These are phyloP conservation scores for Nicator chloris DNA, from an alignment of 2,113 vertebrate species.

Conservation along the genomic window DNA sequence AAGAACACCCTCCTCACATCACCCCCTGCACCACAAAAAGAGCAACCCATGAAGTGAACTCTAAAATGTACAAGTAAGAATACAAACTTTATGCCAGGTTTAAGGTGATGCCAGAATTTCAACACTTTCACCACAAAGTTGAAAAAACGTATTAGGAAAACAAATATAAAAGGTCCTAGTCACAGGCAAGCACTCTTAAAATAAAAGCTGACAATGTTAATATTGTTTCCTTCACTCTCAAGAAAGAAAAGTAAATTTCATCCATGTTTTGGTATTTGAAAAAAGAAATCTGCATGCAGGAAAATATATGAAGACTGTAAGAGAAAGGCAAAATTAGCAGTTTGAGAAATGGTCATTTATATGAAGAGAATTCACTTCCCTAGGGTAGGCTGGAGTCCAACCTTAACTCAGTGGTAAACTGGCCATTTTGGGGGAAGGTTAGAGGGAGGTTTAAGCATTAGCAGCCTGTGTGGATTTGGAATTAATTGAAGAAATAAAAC, in stretches of 20 bases:
- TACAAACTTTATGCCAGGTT: neutral
- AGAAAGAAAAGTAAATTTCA: neutral
- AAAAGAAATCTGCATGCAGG: neutral
- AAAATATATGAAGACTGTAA: neutral
- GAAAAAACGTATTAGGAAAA: neutral
- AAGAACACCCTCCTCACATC: accelerated
- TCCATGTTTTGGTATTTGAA: neutral
- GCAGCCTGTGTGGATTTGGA: neutral
- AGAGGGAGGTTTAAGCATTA: neutral
- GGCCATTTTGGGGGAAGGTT: neutral
- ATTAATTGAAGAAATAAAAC: neutral
- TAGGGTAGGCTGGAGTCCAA: neutral
- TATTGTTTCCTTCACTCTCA: neutral
- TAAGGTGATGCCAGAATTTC: neutral
- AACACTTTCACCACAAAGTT: neutral
- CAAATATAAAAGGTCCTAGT: neutral
- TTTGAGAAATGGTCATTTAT: neutral
- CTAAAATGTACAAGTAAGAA: neutral
- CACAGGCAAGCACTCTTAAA: neutral
- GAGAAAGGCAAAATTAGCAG: neutral
- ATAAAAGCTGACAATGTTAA: neutral
- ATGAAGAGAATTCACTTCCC: neutral
- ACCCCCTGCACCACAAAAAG: accelerated
- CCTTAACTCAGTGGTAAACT: neutral
- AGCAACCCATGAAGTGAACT: neutral